Evolutionary conservation across 35 echinoderm and acorn worm species (phyloP).

Genomic region (Patiria miniata): DNA sequence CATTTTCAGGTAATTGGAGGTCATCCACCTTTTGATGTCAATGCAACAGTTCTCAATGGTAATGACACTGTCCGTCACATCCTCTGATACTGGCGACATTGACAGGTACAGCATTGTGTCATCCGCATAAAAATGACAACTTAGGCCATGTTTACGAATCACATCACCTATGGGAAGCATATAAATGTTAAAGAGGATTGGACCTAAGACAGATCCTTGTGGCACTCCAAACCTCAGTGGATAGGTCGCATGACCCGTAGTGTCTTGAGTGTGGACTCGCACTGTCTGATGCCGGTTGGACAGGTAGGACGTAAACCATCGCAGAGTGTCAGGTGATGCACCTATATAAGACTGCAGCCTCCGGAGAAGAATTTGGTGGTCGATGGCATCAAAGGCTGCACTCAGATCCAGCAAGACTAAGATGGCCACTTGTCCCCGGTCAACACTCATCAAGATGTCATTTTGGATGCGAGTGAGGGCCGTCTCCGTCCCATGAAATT

Average conservation of each 20-base stretch:
- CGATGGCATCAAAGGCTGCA: too few species aligned
- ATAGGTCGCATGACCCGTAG: background rate
- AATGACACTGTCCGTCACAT: too few species aligned
- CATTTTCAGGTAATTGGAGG: background rate
- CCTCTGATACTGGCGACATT: too few species aligned
- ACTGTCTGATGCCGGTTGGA: background rate
- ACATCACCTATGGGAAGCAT: constrained; percentile 42
- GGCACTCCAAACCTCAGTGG: constrained; percentile 55
- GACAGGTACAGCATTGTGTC: constrained; percentile 49
- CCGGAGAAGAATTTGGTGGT: too few species aligned
- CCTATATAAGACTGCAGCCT: too few species aligned
- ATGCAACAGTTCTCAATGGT: too few species aligned
- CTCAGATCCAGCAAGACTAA: too few species aligned
- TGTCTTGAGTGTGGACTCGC: background rate
- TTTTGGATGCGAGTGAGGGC: too few species aligned
- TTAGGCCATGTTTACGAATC: too few species aligned
- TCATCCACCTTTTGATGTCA: background rate
- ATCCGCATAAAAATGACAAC: constrained; percentile 64
- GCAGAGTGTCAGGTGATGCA: constrained; percentile 4
- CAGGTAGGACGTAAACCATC: constrained; percentile 41
- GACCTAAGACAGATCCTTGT: constrained; percentile 66
- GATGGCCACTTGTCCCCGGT: constrained; percentile 52
- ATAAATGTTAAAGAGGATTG: constrained; percentile 56
- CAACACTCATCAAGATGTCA: too few species aligned
- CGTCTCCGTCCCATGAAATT: too few species aligned